These are phyloP conservation scores for Bubo bubo DNA, from an alignment of 2,113 vertebrate genomes.

Conservation along the genomic window DNA sequence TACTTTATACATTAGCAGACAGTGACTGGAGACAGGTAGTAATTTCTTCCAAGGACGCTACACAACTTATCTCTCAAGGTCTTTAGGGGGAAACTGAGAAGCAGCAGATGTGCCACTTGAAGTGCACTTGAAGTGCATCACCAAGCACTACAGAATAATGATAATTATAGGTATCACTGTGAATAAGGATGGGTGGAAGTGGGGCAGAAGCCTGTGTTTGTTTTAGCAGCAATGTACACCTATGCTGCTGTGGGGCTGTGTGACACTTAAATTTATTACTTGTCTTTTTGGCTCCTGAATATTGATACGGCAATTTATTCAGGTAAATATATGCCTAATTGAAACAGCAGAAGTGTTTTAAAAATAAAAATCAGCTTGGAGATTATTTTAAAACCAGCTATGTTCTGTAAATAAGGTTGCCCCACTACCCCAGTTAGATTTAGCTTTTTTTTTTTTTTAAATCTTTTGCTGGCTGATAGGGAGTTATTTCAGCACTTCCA, in stretches of 20 bases:
- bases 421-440: not conserved
- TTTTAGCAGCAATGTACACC: not conserved
- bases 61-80: not conserved
- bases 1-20: not conserved
- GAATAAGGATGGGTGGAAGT: not conserved
- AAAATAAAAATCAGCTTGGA: not conserved
- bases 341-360: not conserved
- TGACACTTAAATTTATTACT: not conserved
- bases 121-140: not conserved
- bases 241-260: not conserved
- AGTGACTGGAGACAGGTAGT: not conserved
- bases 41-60: not conserved
- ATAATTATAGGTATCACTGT: not conserved
- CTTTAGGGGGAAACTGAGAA: not conserved
- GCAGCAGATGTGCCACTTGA: not conserved
- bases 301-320: not conserved
- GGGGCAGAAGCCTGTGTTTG: not conserved
- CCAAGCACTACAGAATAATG: not conserved
- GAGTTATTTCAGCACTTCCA: slow-evolving; percentile 11
- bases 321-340: not conserved
- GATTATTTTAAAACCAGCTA: not conserved
- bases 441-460: not conserved
- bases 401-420: not conserved
- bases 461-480: not conserved
- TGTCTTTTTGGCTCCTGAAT: not conserved